phyloP scores from a whole-genome alignment of 2,797 vertebrate species.

The Tragopan temminckii region DNA sequence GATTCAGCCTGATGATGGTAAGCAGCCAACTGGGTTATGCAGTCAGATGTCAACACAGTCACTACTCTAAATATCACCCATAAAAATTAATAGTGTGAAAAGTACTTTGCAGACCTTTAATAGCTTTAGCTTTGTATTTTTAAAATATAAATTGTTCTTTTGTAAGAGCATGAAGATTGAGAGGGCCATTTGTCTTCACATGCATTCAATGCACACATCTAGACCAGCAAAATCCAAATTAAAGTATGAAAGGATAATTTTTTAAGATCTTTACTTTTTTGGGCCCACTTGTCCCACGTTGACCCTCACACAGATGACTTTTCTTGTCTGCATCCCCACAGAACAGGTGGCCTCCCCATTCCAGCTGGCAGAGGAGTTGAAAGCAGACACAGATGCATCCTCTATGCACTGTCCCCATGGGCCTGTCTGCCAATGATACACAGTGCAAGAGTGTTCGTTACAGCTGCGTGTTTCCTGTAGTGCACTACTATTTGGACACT shows the following conservation, averaged over 20 bases:
- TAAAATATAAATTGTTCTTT: slow-evolving; percentile 7
- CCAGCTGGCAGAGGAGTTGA: slow-evolving; percentile 86
- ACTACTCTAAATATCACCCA: neutral
- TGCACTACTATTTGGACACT: slow-evolving; percentile 92
- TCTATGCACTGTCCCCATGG: slow-evolving; percentile 94
- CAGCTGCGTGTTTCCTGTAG: slow-evolving; percentile 94
- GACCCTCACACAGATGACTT: slow-evolving; percentile 97
- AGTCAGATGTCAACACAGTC: neutral
- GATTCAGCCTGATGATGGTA: neutral
- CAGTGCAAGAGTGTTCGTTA: slow-evolving; percentile 94
- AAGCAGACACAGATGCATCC: slow-evolving; percentile 87
- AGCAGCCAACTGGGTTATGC: neutral
- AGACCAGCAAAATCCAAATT: neutral
- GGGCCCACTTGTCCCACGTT: slow-evolving; percentile 98
- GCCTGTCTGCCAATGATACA: slow-evolving; percentile 97
- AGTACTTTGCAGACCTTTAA: neutral
- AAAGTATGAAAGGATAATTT: neutral
- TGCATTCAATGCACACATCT: neutral
- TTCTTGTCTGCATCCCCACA: slow-evolving; percentile 94
- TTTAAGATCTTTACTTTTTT: slow-evolving; percentile 90
- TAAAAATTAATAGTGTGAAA: neutral
- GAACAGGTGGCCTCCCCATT: slow-evolving; percentile 86
- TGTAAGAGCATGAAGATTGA: neutral
- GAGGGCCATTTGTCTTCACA: neutral
- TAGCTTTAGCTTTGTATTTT: neutral